Conservation (phyloP, 2,113 vertebrate genomes). For the Cisticola juncidis region DNA sequence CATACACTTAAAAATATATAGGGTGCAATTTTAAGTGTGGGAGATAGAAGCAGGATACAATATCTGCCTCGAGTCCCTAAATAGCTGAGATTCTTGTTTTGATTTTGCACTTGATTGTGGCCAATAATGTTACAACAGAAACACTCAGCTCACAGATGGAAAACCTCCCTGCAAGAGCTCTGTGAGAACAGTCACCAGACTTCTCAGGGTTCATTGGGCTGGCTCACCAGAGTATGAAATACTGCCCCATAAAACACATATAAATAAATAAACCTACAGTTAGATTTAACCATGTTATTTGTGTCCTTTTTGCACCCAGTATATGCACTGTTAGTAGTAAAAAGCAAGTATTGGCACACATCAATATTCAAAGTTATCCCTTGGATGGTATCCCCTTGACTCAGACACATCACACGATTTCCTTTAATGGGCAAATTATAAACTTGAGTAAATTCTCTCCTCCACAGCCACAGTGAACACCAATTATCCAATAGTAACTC, state of each 20-base stretch:
- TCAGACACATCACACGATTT: not conserved
- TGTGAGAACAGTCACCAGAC: not conserved
- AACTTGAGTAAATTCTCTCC: conserved; percentile 3
- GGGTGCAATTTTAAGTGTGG: not conserved
- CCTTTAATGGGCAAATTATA: conserved; percentile 41
- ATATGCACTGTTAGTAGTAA: not conserved
- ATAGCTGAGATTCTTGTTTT: not conserved
- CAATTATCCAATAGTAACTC: conserved; percentile 13
- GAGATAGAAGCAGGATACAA: not conserved
- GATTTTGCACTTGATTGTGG: not conserved
- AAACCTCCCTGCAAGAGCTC: not conserved
- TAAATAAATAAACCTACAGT: not conserved
- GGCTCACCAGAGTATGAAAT: conserved; percentile 11
- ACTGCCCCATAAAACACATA: not conserved
- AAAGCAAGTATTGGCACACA: not conserved
- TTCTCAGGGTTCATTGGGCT: not conserved
- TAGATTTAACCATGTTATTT: not conserved
- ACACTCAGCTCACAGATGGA: not conserved
- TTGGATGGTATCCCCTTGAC: conserved; percentile 12
- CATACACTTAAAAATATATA: not conserved
- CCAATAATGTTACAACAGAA: not conserved
- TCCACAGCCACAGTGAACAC: conserved; percentile 43
- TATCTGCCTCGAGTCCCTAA: not conserved
- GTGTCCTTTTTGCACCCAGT: too few relatives aligned
- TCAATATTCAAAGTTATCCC: not conserved